Conservation (phyloP, 37 sponge, comb jelly and placozoan species). For the Dysidea cf. avara region DNA sequence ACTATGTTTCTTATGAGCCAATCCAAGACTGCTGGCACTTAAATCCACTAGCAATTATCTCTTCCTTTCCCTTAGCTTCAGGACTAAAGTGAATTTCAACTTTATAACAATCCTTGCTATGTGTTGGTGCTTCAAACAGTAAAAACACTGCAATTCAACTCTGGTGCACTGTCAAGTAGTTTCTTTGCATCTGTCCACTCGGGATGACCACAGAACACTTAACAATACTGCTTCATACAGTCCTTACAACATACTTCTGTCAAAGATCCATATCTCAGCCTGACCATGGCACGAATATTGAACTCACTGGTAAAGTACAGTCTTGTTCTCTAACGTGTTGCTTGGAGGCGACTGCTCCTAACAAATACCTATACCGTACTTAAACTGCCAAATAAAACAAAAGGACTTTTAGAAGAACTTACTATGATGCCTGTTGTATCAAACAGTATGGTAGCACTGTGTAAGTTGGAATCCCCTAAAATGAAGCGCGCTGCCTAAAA, state of each 20-base stretch:
- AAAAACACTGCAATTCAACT: constrained; percentile 85
- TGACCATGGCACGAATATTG: constrained; percentile 86
- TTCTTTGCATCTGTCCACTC: constrained; percentile 52
- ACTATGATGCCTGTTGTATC: too few species aligned
- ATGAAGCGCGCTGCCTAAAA: too few species aligned
- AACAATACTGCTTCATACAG: too few species aligned
- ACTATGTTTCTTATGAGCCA: too few species aligned
- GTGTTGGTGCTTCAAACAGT: constrained; percentile 70
- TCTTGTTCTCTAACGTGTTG: constrained; percentile 83
- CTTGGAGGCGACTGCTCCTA: constrained; percentile 65
- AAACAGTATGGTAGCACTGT: too few species aligned
- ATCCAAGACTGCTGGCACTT: too few species aligned
- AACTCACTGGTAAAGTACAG: constrained; percentile 97
- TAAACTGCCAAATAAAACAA: background rate
- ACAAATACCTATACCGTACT: constrained; percentile 40
- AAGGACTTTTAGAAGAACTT: too few species aligned
- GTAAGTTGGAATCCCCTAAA: too few species aligned
- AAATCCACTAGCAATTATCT: background rate
- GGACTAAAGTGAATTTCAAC: constrained; percentile 63
- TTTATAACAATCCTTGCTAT: constrained; percentile 7
- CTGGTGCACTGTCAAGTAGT: constrained; percentile 50
- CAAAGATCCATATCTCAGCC: constrained; percentile 68
- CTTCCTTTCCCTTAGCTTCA: constrained; percentile 36
- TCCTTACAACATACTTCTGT: too few species aligned
- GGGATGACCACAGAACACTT: background rate